Base-by-base conservation (phyloP, 30 jellyfish, hydroid and myxozoan genomes). In the Mastigias papua region DNA sequence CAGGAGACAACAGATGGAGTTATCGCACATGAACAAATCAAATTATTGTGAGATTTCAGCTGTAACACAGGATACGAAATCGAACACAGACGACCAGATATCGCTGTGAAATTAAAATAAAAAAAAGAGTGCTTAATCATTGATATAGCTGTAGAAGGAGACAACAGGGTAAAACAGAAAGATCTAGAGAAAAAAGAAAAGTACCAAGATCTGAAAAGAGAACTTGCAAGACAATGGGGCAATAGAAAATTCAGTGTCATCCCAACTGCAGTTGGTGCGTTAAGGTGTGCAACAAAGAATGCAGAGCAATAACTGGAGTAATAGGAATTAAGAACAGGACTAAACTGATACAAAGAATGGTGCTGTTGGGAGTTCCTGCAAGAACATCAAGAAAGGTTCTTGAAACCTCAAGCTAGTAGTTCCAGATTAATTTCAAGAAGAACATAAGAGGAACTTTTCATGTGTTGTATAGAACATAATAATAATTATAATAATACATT, bases 161-260 rank as follows among this genome's bases (percentile, higher is more conserved):
- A n/a, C n/a, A n/a, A n/a, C n/a, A n/a, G 90, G 84, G 60, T 79
- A 54, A 79, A 79, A 79, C 90, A 80, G 83, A 80, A 80, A 67
- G 80, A 80, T 61, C 90, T 61, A 80, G 90, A 80, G 58, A 80
- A 80, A 80, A 27, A 61, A 82, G 90, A 80, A 80, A 80, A 80
- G 27, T 80, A 80, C 64, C 84, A 80, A 61, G 84, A 65, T n/a
- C n/a, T n/a, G n/a, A n/a, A n/a, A n/a, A n/a, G n/a, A n/a, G n/a
- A n/a, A n/a, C n/a, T n/a, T n/a, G 85, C 84, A 80, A 80, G 90
- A 32, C 64, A 32, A 60, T 80, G 90, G 81, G 6, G 85, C 49
- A 84, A 33, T 25, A 42, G 81, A 80, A 80, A 61, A 80, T 84
- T 61, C 62, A 15, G 72, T 33, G 69, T 67, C 70, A 80, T 80